Evolutionary conservation across 2,113 vertebrate species (phyloP), one percentile per base, ranked within the genome.

Genomic region (Trogon surrucura): DNA sequence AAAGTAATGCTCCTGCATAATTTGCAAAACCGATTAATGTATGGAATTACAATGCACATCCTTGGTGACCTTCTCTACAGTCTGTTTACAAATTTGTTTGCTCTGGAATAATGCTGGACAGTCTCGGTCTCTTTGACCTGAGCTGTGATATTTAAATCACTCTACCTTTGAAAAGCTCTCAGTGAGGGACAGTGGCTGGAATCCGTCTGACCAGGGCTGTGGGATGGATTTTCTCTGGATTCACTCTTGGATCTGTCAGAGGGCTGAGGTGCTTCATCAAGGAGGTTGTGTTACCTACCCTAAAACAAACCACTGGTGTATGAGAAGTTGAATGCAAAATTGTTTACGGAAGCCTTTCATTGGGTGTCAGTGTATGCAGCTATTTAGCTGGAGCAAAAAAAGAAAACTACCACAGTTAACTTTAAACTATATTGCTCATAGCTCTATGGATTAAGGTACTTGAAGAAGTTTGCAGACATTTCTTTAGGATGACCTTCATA

Each of bases 401-500:
- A 70, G 45, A 79, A 85, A 85, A 57, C 51, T 26, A 38, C 34
- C 22, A 44, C 36, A 26, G 32, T 66, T 70, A 83, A 44, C 13
- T 47, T 80, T 89, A 25, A 77, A 32, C 2, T n/a, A 20, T 34
- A 11, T 47, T 41, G 15, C 41, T n/a, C 25, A 29, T 47, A 34
- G 16, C 48, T 66, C 7, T 13, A 41, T 47, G 29, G 54, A 48
- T 80, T 88, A 57, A 91, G 34, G 64, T 47, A 41, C 26, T 74
- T 26, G 25, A 38, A 92, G 36, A 66, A 85, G n/a, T 32, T 85
- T 8, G 6, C 30, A 88, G 75, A 7, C 30, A 17, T 77, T 90
- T 75, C 51, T 75, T 71, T 75, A 45, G 57, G 57, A 41, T 84
- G 69, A 87, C 70, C 58, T 94, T 91, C 44, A 7, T 29, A 62